These are phyloP conservation scores for Stegophylla sp. DNA, from an alignment of 2,888 invertebrate genomes.

Conservation along the genomic window DNA sequence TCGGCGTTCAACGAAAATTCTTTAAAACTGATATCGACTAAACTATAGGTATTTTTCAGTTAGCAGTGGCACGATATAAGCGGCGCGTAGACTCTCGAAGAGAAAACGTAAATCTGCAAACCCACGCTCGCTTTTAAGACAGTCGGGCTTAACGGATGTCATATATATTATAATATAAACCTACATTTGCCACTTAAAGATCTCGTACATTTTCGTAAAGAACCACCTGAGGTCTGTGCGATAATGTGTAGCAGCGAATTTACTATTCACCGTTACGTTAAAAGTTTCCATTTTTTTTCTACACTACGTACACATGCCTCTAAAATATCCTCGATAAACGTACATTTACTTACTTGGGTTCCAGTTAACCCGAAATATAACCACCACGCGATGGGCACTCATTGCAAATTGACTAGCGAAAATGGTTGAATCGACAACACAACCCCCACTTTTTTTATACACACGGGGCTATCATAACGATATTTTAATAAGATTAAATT, in stretches of 20 bases:
- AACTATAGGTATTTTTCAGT: neutral
- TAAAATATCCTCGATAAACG: no score
- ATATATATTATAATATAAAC: neutral
- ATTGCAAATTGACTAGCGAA: no score
- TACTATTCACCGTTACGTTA: conserved; percentile 12
- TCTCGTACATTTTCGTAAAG: neutral
- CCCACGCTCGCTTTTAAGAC: neutral
- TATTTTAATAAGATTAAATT: no score
- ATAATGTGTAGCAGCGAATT: conserved; percentile 4
- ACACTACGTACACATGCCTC: no score
- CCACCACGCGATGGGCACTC: no score
- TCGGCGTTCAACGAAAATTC: no score
- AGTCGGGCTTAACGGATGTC: conserved; percentile 55
- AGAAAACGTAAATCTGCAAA: neutral
- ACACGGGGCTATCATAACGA: no score
- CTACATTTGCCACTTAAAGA: neutral
- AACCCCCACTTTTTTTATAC: no score
- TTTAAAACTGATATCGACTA: no score
- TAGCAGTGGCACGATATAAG: neutral
- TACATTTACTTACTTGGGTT: no score
- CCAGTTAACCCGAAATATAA: no score
- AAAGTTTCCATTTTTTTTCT: conserved; percentile 6
- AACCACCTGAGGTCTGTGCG: conserved; percentile 15
- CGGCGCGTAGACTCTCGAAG: neutral
- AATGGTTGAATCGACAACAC: no score